These are phyloP conservation scores for Sipha maydis DNA, from an alignment of 2,888 invertebrate genomes.

Conservation along the genomic window DNA sequence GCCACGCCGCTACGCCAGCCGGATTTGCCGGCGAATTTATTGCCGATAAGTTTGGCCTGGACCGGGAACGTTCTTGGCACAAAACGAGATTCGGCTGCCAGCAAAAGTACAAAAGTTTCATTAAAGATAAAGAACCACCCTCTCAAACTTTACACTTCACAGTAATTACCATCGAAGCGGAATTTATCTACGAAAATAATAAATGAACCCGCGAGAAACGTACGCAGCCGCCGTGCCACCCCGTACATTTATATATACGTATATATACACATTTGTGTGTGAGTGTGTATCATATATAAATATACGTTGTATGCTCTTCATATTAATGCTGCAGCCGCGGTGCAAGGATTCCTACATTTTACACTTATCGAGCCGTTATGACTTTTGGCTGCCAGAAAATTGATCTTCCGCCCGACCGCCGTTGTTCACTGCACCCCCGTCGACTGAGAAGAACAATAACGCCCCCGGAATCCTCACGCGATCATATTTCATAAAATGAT, in stretches of 20 bases:
- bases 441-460: too few species aligned
- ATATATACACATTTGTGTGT: neutral
- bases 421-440: neutral
- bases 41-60: conserved; percentile 61
- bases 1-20: conserved; percentile 41
- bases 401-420: neutral
- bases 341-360: neutral
- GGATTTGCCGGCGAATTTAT: conserved; percentile 60
- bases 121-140: conserved; percentile 62
- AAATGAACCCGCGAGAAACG: conserved; percentile 56
- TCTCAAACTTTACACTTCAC: conserved; percentile 61
- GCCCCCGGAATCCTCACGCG: too few species aligned
- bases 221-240: neutral
- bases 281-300: neutral
- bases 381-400: conserved; percentile 9
- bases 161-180: conserved; percentile 61
- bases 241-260: neutral
- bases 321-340: neutral
- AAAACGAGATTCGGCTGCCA: conserved; percentile 61
- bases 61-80: conserved; percentile 60
- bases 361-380: neutral
- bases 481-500: too few species aligned
- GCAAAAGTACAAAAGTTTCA: conserved; percentile 62
- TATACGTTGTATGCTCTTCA: neutral
- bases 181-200: conserved; percentile 61